phyloP scores from a whole-genome alignment of 1,140 invertebrate genomes.

The Steinernema khuongi region DNA sequence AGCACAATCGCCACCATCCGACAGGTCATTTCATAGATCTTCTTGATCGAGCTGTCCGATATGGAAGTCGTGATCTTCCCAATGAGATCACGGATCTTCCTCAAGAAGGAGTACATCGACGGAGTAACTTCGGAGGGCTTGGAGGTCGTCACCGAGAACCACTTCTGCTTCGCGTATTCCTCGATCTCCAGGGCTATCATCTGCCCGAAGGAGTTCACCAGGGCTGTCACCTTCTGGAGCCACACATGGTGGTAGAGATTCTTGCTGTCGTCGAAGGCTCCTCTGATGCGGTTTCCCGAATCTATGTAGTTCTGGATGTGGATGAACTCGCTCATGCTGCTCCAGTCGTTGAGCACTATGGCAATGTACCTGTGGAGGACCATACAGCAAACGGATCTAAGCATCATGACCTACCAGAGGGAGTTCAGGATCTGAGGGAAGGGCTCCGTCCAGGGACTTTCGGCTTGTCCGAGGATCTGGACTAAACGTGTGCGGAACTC shows the following conservation, averaged over 20 bases:
- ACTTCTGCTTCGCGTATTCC: constrained; percentile 17
- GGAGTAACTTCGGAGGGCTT: constrained; percentile 16
- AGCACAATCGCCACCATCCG: background rate
- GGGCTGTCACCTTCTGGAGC: constrained; percentile 2
- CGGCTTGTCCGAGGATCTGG: constrained; percentile 17
- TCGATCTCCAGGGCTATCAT: background rate
- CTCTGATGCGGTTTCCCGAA: background rate
- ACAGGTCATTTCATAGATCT: background rate
- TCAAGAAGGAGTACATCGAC: constrained; percentile 15
- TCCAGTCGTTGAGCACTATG: constrained; percentile 19
- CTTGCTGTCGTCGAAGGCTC: constrained; percentile 23
- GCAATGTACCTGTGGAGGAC: constrained; percentile 19
- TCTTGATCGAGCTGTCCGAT: background rate
- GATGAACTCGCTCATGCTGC: constrained; percentile 4
- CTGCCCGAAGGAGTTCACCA: constrained; percentile 15
- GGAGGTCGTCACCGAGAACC: constrained; percentile 14
- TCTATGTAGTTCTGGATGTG: constrained; percentile 15
- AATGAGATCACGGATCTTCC: constrained; percentile 12
- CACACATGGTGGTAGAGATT: constrained; percentile 22
- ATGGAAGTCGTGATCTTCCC: background rate
- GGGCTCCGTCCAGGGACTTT: constrained; percentile 24
- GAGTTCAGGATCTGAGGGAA: constrained; percentile 31
- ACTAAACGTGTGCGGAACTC: constrained; percentile 23
- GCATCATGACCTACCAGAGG: constrained; percentile 22
- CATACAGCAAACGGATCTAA: background rate